These are phyloP conservation scores for Holothuria glaberrima DNA, from an alignment of 35 echinoderm and acorn worm genomes.

Conservation along the genomic window DNA sequence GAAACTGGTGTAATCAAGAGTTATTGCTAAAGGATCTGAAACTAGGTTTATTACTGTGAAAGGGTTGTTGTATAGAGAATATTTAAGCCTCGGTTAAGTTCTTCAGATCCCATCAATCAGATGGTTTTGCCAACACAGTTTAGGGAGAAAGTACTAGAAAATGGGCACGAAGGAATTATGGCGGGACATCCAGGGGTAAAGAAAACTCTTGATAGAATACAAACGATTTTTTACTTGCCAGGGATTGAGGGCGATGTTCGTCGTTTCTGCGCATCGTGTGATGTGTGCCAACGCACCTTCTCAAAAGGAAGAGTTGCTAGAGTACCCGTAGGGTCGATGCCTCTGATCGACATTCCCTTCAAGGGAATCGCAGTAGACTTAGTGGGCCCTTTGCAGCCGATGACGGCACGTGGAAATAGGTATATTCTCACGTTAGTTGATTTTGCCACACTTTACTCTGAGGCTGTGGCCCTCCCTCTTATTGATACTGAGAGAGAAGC, in stretches of 20 bases:
- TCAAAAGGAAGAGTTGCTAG: slow-evolving; percentile 41
- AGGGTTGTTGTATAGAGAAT: slow-evolving; percentile 57
- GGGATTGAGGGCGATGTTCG: slow-evolving; percentile 43
- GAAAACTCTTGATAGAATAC: slow-evolving; percentile 50
- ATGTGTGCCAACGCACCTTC: slow-evolving; percentile 61
- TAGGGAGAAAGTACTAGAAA: slow-evolving; percentile 29
- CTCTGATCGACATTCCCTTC: slow-evolving; percentile 67
- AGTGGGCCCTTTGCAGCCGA: slow-evolving; percentile 56
- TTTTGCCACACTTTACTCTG: slow-evolving; percentile 62
- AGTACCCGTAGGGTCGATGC: slow-evolving; percentile 56
- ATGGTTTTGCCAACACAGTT: slow-evolving; percentile 46
- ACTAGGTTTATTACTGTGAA: slow-evolving; percentile 12
- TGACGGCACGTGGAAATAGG: slow-evolving; percentile 35
- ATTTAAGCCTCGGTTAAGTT: background rate
- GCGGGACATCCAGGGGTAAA: slow-evolving; percentile 58
- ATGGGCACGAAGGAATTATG: slow-evolving; percentile 63
- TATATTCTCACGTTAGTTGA: slow-evolving; percentile 65
- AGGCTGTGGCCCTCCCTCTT: slow-evolving; percentile 36
- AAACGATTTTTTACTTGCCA: slow-evolving; percentile 61
- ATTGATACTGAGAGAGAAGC: slow-evolving; percentile 65
- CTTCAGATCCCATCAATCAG: background rate
- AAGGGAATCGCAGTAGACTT: slow-evolving; percentile 51
- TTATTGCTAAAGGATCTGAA: background rate
- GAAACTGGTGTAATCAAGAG: background rate
- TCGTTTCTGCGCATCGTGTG: slow-evolving; percentile 67